phyloP scores from a whole-genome alignment of 2,113 vertebrate genomes.

The Nibea coibor region DNA sequence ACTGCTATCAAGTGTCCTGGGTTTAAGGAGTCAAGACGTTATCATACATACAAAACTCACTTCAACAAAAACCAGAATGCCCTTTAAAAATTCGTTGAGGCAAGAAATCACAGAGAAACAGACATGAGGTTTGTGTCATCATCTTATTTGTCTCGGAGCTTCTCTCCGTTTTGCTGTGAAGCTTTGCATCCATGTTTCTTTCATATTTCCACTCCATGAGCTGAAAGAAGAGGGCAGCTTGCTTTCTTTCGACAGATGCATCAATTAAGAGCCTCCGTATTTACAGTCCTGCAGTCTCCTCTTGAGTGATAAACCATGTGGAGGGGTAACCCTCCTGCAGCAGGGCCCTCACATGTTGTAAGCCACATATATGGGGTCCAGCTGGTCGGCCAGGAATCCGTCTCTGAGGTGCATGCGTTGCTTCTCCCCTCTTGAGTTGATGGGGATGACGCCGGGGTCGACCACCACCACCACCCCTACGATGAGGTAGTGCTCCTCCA shows the following conservation, averaged over 20 bases:
- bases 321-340: background rate
- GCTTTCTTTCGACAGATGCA: conserved; percentile 6
- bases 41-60: conserved; percentile 48
- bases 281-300: conserved; percentile 6
- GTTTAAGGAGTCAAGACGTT: conserved; percentile 29
- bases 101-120: conserved; percentile 40
- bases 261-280: background rate
- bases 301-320: conserved; percentile 21
- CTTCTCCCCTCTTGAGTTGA: conserved; percentile 97
- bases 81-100: conserved; percentile 50
- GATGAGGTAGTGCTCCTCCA: conserved; percentile 96
- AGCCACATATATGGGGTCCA: conserved; percentile 98
- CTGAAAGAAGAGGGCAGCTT: conserved; percentile 17
- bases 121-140: conserved; percentile 31
- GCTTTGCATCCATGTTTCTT: conserved; percentile 37
- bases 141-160: conserved; percentile 2
- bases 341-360: conserved; percentile 91
- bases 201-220: conserved; percentile 13
- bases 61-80: conserved; percentile 43
- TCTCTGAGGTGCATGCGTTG: conserved; percentile 98
- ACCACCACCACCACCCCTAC: conserved; percentile 97
- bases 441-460: conserved; percentile 95
- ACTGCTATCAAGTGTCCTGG: conserved; percentile 25
- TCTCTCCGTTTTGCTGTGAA: conserved; percentile 8
- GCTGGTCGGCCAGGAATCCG: conserved; percentile 95